These are phyloP conservation scores for Gambusia holbrooki DNA, from an alignment of 2,113 vertebrate genomes.

Conservation along the genomic window DNA sequence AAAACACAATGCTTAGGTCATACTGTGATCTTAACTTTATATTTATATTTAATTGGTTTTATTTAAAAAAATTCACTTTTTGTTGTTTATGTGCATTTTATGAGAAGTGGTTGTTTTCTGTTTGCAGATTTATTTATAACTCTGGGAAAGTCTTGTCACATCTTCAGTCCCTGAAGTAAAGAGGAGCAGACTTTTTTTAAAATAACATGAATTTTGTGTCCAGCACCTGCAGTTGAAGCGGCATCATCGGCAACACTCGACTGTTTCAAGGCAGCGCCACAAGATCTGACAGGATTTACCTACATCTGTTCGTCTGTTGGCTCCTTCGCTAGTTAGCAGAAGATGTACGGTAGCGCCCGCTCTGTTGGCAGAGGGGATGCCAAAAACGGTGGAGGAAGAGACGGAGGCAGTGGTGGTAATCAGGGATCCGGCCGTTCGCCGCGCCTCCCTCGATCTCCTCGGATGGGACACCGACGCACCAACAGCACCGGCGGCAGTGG, in stretches of 20 bases:
- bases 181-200: not conserved
- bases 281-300: slow-evolving; percentile 7
- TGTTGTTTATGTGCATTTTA: not conserved
- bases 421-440: slow-evolving; percentile 96
- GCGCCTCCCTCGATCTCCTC: slow-evolving; percentile 92
- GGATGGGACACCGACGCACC: slow-evolving; percentile 95
- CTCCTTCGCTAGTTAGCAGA: slow-evolving; percentile 31
- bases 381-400: slow-evolving; percentile 79
- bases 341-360: slow-evolving; percentile 95
- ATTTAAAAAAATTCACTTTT: not conserved
- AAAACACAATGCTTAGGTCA: not conserved
- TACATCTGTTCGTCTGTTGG: slow-evolving; percentile 14
- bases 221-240: slow-evolving; percentile 39
- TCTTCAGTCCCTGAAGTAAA: slow-evolving; percentile 24
- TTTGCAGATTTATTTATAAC: slow-evolving; percentile 54
- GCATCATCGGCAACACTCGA: slow-evolving; percentile 5
- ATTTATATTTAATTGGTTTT: not conserved
- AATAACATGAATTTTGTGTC: slow-evolving; percentile 48
- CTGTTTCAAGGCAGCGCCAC: not conserved
- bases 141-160: slow-evolving; percentile 18
- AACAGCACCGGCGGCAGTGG: slow-evolving; percentile 96
- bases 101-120: slow-evolving; percentile 24
- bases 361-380: slow-evolving; percentile 93
- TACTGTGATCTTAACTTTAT: not conserved
- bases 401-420: slow-evolving; percentile 65